Conservation (phyloP, 2,113 vertebrate species). For the Grus americana region DNA sequence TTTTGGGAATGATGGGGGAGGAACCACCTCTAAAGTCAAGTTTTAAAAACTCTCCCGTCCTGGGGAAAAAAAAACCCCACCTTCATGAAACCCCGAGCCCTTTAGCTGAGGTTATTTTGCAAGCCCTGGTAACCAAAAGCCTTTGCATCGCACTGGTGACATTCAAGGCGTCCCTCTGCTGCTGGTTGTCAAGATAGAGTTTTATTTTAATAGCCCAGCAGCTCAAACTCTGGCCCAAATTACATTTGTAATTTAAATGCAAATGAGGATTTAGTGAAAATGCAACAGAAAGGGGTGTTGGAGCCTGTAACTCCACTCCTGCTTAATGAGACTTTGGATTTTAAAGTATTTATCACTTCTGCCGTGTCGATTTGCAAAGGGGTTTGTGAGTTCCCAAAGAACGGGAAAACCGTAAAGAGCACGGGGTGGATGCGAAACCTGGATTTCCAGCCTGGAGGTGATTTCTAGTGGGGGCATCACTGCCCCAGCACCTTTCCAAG, state of each 20-base stretch:
- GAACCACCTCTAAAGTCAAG: neutral
- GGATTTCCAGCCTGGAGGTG: neutral
- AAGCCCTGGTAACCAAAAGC: neutral
- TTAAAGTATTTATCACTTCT: neutral
- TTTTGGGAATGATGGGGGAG: neutral
- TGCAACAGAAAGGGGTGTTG: rapidly evolving
- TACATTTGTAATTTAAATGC: conserved; percentile 30
- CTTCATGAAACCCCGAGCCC: neutral
- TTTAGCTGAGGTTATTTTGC: neutral
- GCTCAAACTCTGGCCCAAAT: neutral
- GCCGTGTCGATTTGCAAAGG: neutral
- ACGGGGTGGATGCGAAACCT: rapidly evolving
- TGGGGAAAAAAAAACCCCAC: neutral
- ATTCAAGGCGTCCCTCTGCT: neutral
- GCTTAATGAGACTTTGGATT: neutral
- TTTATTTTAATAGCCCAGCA: neutral
- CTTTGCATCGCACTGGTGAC: rapidly evolving
- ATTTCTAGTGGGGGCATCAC: neutral
- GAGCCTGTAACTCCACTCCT: neutral
- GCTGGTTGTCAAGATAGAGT: neutral
- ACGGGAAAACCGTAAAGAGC: neutral
- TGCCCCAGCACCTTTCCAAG: neutral
- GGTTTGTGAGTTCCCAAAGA: neutral
- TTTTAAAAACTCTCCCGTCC: neutral
- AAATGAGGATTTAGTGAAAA: conserved; percentile 1